These are phyloP conservation scores for Percopsis omiscomaycus DNA, from an alignment of 2,797 vertebrate genomes.

Conservation along the genomic window DNA sequence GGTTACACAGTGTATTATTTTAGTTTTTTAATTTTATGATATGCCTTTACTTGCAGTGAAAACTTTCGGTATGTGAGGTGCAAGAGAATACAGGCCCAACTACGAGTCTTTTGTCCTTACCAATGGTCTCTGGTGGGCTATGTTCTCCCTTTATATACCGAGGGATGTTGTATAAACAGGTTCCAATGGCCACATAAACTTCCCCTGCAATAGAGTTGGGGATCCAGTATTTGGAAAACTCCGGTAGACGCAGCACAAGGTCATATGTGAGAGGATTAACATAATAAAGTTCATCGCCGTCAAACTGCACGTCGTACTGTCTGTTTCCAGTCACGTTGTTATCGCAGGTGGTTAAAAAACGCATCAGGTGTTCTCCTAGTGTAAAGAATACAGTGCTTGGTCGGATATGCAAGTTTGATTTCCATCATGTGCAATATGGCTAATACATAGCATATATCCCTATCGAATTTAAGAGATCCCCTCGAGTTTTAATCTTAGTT, in stretches of 20 bases:
- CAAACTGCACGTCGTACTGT: conserved; percentile 32
- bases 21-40: too few species aligned
- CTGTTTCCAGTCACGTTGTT: background rate
- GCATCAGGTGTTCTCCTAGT: conserved; percentile 29
- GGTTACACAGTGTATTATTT: background rate
- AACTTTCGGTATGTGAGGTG: too few species aligned
- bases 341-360: conserved; percentile 39
- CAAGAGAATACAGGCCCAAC: too few species aligned
- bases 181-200: background rate
- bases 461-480: too few species aligned
- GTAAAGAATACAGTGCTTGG: background rate
- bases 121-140: conserved; percentile 1
- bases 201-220: conserved; percentile 3
- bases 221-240: conserved; percentile 29
- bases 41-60: too few species aligned
- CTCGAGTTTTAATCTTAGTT: background rate
- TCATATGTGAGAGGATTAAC: background rate
- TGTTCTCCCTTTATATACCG: background rate
- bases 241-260: conserved; percentile 1
- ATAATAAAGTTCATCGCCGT: conserved; percentile 31
- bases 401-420: too few species aligned
- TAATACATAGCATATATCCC: too few species aligned
- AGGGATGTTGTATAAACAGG: conserved; percentile 38
- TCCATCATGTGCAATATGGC: too few species aligned
- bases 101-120: conserved; percentile 10